These are phyloP conservation scores for Ambastaia sidthimunki DNA, from an alignment of 2,797 vertebrate species.

Conservation along the genomic window DNA sequence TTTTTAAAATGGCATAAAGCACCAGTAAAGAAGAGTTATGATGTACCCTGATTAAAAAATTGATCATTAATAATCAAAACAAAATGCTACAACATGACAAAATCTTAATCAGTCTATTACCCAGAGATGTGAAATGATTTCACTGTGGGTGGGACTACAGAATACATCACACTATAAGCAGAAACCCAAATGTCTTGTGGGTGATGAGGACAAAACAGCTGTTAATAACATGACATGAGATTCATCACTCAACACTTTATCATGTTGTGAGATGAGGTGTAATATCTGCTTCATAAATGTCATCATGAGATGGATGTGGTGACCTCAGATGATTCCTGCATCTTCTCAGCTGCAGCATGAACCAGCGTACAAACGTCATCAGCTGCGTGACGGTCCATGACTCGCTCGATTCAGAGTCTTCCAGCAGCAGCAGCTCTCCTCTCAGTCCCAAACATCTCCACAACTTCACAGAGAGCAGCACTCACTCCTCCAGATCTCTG, in stretches of 20 bases:
- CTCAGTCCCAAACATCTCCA: slow-evolving; percentile 81
- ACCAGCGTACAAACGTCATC: slow-evolving; percentile 94
- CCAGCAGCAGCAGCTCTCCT: slow-evolving; percentile 84
- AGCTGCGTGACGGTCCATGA: slow-evolving; percentile 98
- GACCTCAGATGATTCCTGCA: background rate
- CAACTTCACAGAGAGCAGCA: slow-evolving; percentile 68
- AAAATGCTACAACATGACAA: background rate
- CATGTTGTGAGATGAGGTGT: background rate
- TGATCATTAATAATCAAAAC: too few relatives aligned
- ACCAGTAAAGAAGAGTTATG: too few relatives aligned
- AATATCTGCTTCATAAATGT: background rate
- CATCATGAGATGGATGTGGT: background rate
- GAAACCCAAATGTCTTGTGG: background rate
- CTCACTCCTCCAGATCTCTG: slow-evolving; percentile 79
- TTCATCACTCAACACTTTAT: background rate
- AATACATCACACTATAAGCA: background rate
- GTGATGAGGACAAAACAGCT: background rate
- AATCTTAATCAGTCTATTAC: background rate
- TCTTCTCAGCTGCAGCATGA: slow-evolving; percentile 75
- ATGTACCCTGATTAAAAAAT: too few relatives aligned
- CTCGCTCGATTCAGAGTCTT: slow-evolving; percentile 96
- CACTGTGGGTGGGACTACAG: background rate
- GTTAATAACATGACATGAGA: background rate
- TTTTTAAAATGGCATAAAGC: too few relatives aligned
- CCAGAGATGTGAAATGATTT: background rate